phyloP scores from a whole-genome alignment of 2,888 invertebrate species.

The Eugnorisma glareosa region DNA sequence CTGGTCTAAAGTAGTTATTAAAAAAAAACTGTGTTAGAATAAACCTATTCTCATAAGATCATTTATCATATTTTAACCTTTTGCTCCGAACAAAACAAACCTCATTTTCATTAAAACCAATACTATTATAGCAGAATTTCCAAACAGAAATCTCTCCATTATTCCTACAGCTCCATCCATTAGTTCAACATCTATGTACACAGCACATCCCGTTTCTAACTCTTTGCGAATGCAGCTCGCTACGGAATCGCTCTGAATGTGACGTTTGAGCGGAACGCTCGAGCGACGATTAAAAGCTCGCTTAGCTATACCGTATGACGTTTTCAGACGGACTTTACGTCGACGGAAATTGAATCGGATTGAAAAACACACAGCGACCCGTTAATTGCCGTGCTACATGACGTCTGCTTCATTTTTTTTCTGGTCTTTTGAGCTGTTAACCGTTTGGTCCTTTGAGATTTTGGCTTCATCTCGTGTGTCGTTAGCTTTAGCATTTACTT shows the following conservation, averaged over 20 bases:
- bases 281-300: slow-evolving; percentile 67
- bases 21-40: not conserved
- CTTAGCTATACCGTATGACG: slow-evolving; percentile 62
- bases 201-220: slow-evolving; percentile 66
- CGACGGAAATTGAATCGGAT: slow-evolving; percentile 64
- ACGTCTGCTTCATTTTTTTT: slow-evolving; percentile 40
- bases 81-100: not conserved
- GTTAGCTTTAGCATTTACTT: slow-evolving; percentile 18
- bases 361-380: slow-evolving; percentile 58
- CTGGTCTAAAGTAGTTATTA: not conserved
- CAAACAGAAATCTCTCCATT: slow-evolving; percentile 14
- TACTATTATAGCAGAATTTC: not conserved
- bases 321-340: slow-evolving; percentile 61
- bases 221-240: slow-evolving; percentile 73
- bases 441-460: slow-evolving; percentile 41
- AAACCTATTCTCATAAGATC: not conserved
- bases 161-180: slow-evolving; percentile 48
- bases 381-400: slow-evolving; percentile 55
- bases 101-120: not conserved
- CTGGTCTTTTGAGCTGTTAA: slow-evolving; percentile 51
- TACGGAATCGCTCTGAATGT: slow-evolving; percentile 69
- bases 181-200: slow-evolving; percentile 57
- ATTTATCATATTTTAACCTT: not conserved
- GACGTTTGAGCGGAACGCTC: slow-evolving; percentile 70
- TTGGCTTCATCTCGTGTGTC: slow-evolving; percentile 21